These are phyloP conservation scores for Cyphomyrus discorhynchus DNA, from an alignment of 2,113 vertebrate genomes.

Conservation along the genomic window DNA sequence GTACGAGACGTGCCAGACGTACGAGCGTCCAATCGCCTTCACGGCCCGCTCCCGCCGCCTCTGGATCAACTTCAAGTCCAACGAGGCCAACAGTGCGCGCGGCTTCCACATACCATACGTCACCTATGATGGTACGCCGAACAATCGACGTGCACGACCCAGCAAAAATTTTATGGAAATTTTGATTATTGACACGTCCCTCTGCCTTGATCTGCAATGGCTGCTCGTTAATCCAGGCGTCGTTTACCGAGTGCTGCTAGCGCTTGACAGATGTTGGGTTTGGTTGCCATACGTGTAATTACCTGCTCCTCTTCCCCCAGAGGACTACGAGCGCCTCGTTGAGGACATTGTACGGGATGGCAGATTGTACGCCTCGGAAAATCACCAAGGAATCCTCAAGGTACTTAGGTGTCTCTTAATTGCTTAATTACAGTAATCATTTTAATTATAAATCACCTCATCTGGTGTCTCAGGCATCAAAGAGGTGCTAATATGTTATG, in stretches of 20 bases:
- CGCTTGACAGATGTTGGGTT: not conserved
- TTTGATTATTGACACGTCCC: not conserved
- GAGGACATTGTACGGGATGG: conserved; percentile 95
- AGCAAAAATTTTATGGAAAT: not conserved
- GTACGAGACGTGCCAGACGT: conserved; percentile 96
- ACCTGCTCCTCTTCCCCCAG: conserved; percentile 45
- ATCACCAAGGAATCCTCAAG: conserved; percentile 98
- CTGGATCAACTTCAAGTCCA: conserved; percentile 97
- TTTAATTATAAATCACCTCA: not conserved
- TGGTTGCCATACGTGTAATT: not conserved
- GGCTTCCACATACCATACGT: conserved; percentile 98
- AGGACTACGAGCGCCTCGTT: conserved; percentile 95
- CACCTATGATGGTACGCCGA: conserved; percentile 78
- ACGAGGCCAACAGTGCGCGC: conserved; percentile 85
- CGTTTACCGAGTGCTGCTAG: not conserved
- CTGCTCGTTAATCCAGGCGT: not conserved
- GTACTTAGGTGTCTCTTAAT: conserved; percentile 47
- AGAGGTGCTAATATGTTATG: not conserved
- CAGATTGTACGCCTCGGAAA: conserved; percentile 90
- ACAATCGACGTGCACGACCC: too few relatives aligned
- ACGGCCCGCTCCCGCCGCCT: conserved; percentile 90
- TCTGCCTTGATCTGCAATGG: not conserved
- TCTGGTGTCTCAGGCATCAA: not conserved
- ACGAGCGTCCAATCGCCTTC: conserved; percentile 93
- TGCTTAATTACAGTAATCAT: not conserved